These are phyloP conservation scores for Sesia bembeciformis DNA, from an alignment of 2,888 invertebrate species.

Conservation along the genomic window DNA sequence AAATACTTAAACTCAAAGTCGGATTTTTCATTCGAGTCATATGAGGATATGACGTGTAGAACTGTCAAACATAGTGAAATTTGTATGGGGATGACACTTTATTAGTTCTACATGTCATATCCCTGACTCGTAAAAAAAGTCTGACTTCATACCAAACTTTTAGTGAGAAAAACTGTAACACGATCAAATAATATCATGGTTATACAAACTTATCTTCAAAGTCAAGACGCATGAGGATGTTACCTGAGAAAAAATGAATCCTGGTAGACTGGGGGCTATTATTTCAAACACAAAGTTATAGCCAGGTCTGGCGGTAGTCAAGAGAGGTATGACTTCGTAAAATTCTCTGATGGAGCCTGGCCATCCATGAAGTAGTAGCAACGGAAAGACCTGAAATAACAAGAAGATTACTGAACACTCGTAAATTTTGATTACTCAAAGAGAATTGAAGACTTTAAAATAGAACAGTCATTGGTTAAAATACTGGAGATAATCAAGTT, in stretches of 20 bases:
- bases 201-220: no score
- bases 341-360: conserved; percentile 86
- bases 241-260: conserved; percentile 62
- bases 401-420: not conserved
- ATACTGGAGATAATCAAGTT: no score
- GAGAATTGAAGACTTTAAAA: not conserved
- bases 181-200: no score
- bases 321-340: conserved; percentile 78
- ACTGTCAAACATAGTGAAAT: no score
- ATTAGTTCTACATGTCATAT: no score
- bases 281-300: conserved; percentile 78
- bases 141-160: no score
- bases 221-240: not conserved
- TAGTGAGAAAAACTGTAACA: no score
- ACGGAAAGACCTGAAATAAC: conserved; percentile 70
- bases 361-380: conserved; percentile 87
- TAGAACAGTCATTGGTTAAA: not conserved
- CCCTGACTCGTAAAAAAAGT: no score
- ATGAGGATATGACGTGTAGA: no score
- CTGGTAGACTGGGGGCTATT: conserved; percentile 74
- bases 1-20: no score
- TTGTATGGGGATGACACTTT: no score
- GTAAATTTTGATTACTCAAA: not conserved
- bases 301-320: conserved; percentile 66
- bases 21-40: no score